Evolutionary conservation across 2,113 vertebrate species (phyloP).

Genomic region (Clarias batrachus): DNA sequence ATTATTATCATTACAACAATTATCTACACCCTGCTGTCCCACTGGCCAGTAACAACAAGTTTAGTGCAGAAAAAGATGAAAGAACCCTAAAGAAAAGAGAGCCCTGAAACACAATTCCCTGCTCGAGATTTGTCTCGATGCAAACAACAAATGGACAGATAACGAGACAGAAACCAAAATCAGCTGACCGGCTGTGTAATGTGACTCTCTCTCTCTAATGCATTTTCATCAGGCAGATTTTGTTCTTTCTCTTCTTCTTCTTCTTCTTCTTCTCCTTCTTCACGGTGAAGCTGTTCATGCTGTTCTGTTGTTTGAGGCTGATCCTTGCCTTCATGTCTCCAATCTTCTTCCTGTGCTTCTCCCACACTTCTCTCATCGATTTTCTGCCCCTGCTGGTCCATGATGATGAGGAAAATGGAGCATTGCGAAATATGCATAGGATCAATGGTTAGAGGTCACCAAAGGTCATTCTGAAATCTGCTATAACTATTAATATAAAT

Average conservation of each 20-base stretch:
- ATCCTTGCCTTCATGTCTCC: conserved; percentile 75
- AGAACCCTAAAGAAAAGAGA: not conserved
- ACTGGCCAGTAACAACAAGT: not conserved
- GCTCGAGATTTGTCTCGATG: not conserved
- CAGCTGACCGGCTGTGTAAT: conserved; percentile 60
- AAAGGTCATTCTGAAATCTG: not conserved
- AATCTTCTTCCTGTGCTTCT: conserved; percentile 81
- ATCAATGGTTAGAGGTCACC: not conserved
- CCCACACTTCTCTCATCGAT: conserved; percentile 69
- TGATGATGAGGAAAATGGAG: not conserved
- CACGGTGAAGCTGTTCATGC: conserved; percentile 55
- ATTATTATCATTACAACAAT: not conserved
- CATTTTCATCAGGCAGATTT: conserved; percentile 68
- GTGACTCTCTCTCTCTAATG: conserved; percentile 62
- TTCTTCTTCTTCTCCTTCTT: not conserved
- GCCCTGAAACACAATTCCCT: not conserved
- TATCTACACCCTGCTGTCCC: not conserved
- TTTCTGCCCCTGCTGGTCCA: conserved; percentile 40
- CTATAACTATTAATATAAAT: not conserved
- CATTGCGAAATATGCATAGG: conserved; percentile 6
- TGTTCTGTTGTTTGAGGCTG: conserved; percentile 80
- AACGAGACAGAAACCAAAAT: conserved; percentile 19
- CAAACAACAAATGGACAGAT: not conserved
- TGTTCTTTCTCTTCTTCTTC: conserved; percentile 63
- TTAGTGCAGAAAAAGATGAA: not conserved